Evolutionary conservation across 1,140 invertebrate species (phyloP).

Genomic region (Drosophila sturtevanti): DNA sequence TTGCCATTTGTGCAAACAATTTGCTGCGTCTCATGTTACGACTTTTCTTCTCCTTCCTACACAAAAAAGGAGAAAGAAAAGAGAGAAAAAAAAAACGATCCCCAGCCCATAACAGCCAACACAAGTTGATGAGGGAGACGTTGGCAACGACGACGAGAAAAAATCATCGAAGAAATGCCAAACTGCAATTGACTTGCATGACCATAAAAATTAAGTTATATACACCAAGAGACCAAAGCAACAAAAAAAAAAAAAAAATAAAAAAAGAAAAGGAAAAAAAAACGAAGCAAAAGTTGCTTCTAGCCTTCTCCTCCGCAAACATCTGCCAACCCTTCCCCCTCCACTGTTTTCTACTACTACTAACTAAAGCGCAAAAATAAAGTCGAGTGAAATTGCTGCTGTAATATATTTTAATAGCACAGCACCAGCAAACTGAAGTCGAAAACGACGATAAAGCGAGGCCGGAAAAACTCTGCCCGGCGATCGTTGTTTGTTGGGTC

Average conservation of each 20-base stretch:
- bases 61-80: constrained; percentile 3
- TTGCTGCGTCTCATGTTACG: constrained; percentile 65
- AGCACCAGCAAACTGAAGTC: not conserved
- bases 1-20: constrained; percentile 64
- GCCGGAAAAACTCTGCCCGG: constrained; percentile 55
- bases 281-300: constrained; percentile 20
- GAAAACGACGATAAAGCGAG: constrained; percentile 9
- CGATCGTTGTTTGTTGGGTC: constrained; percentile 44
- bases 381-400: constrained; percentile 74
- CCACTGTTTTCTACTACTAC: constrained; percentile 1
- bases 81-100: not conserved
- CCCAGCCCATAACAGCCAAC: constrained; percentile 25
- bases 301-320: not conserved
- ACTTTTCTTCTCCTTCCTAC: constrained; percentile 28
- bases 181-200: constrained; percentile 80
- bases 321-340: not conserved
- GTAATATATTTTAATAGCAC: constrained; percentile 77
- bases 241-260: not conserved
- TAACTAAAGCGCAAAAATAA: constrained; percentile 71
- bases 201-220: constrained; percentile 81
- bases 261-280: no score
- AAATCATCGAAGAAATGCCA: constrained; percentile 75
- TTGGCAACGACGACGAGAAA: constrained; percentile 39
- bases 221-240: constrained; percentile 47
- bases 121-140: constrained; percentile 44